phyloP scores from a whole-genome alignment of 2,888 invertebrate species.

The Alloplasta piceator region DNA sequence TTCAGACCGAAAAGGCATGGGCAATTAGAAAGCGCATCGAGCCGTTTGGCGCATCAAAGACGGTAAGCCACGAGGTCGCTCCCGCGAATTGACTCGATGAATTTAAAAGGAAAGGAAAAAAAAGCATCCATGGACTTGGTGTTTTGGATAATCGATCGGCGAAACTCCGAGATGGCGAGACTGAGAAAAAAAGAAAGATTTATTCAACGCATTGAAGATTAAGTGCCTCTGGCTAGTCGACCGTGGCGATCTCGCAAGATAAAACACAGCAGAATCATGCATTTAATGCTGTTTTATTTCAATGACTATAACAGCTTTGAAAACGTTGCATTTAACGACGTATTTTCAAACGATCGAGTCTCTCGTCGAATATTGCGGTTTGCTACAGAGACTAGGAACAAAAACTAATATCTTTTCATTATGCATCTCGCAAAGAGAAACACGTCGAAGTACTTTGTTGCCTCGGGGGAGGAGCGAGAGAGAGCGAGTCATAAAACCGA shows the following conservation, averaged over 20 bases:
- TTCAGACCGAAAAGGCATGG: conserved; percentile 56
- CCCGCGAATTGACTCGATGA: conserved; percentile 27
- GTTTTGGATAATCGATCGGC: conserved; percentile 3
- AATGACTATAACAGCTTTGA: background rate
- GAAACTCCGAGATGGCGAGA: background rate
- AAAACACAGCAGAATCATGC: background rate
- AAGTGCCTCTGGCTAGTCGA: conserved; percentile 8
- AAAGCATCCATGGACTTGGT: background rate
- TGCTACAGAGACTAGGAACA: background rate
- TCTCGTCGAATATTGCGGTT: conserved; percentile 1
- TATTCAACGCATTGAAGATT: conserved; percentile 20
- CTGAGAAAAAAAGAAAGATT: background rate
- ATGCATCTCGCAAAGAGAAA: conserved; percentile 3
- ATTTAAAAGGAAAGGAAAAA: conserved; percentile 21
- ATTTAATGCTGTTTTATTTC: conserved; percentile 13
- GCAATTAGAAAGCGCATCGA: conserved; percentile 67
- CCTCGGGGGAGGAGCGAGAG: conserved; percentile 26
- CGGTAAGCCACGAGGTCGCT: conserved; percentile 50
- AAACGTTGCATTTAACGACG: conserved; percentile 17
- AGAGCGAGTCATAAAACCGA: conserved; percentile 19
- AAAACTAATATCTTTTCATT: conserved; percentile 40
- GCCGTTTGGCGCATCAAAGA: conserved; percentile 55
- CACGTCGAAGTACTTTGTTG: conserved; percentile 56
- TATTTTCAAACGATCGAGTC: conserved; percentile 1
- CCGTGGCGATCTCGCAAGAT: conserved; percentile 1